Conservation (phyloP, 2,888 invertebrate genomes). For the Cremastinae sp. region DNA sequence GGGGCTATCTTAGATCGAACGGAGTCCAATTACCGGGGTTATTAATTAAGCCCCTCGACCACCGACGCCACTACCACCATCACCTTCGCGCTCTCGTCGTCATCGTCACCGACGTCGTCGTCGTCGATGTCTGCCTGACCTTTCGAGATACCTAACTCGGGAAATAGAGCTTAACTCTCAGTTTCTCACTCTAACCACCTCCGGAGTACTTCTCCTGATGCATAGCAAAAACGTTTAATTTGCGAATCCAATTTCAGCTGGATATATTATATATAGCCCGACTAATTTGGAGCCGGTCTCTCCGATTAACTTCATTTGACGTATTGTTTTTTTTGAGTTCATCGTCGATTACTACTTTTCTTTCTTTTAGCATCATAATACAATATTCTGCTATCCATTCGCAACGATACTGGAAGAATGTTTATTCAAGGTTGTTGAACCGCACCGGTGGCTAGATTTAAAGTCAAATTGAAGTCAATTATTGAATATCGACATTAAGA, state of each 20-base stretch:
- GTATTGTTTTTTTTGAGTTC: no score
- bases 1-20: conserved; percentile 76
- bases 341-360: no score
- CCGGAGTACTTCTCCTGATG: conserved; percentile 14
- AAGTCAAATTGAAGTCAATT: no score
- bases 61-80: conserved; percentile 13
- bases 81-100: conserved; percentile 55
- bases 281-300: no score
- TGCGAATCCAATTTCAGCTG: conserved; percentile 34
- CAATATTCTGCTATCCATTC: no score
- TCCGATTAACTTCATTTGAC: no score
- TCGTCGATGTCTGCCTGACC: conserved; percentile 63
- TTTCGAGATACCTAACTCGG: conserved; percentile 61
- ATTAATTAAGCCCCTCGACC: conserved; percentile 75
- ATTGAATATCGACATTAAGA: no score
- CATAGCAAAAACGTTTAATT: conserved; percentile 27
- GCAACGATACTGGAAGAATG: no score
- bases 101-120: conserved; percentile 25
- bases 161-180: conserved; percentile 52
- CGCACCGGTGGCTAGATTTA: no score
- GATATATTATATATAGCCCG: background rate
- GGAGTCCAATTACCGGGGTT: conserved; percentile 77
- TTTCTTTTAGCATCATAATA: no score
- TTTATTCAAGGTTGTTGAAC: no score
- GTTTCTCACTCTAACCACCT: conserved; percentile 36